Evolutionary conservation across 2,888 invertebrate species (phyloP), one percentile per base, ranked within the genome.

Genomic region (Clostera curtula): DNA sequence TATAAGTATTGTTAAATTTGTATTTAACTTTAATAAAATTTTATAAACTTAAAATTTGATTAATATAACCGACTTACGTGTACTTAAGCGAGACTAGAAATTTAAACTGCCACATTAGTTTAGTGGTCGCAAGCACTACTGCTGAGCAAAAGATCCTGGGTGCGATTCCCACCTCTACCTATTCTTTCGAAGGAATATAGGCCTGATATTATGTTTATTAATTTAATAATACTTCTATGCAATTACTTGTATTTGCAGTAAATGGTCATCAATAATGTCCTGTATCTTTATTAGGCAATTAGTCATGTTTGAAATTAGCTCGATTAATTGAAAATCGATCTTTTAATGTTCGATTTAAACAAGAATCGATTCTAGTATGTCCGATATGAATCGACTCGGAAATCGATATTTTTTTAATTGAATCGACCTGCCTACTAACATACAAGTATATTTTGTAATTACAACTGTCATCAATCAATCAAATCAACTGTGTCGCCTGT

Each of bases 321-420:
- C 37, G 34, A 37, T 37, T 41, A 38, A 38, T 34, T 38, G 29
- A 39, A 34, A 41, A 36, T 36, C 30, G 40, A 36, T 40, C 31
- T 35, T 40, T 32, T 32, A 35, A 32, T 38, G 35, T 28, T 37
- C 34, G 35, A 40, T 37, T 33, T 31, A 19, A 24, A 19, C 24
- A 24, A 29, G 17, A 29, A 24, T 29, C 24, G 24, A 29, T 24
- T 29, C 29, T 19, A 33, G 20, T 34, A 29, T 29, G 26, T 19
- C 6, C 33, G 13, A 34, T 25, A 29, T 12, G 29, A 29, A 34
- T 26, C 24, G 23, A 34, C 29, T 34, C 25, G 22, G 25, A 32
- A 25, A 32, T 32, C 32, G 19, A 31, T 31, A 19, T 31, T 31
- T 27, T 31, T 24, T 23, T 19, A 38, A 31, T 27, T 39, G 39